Base-by-base conservation (phyloP, 1,140 invertebrate genomes). In the Papilio xuthus region DNA sequence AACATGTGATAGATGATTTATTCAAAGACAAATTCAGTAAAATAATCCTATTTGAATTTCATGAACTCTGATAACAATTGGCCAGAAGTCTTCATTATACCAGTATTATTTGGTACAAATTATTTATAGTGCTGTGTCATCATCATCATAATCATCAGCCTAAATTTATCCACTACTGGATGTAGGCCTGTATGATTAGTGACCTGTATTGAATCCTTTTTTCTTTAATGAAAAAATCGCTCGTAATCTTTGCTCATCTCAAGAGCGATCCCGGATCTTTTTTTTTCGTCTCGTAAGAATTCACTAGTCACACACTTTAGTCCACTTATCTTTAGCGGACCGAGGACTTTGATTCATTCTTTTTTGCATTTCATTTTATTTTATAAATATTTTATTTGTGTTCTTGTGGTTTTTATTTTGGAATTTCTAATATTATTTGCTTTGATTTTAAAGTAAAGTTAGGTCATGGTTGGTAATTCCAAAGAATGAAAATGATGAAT, bases 211-310 rank as follows among this genome's bases (percentile, higher is more conserved):
- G 20, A 41, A 20, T 47, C 71, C 42, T 73, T 72, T 72, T 47
- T 73, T 47, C 28, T 76, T 76, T 37, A 20, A 18, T 56, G 47
- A 37, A 60, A 41, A 41, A 47, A 76, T 76, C 18, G 37, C 28
- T 15, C 15, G 74, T 60, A 63, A 41, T 76, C 74, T 32, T 56
- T 60, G 50, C 53, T 60, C 80, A 81, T 79, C 77, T 81, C 72
- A 75, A 63, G 71, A 79, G 60, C 26, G 78, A 79, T 79, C 79
- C 81, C 78, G 79, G 81, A 80, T 80, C 73, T 80, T 72, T 80
- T 80, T 80, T 82, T 82, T 53, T 28, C 12, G 53, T 28, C 53
- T 76, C 50, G 20, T 60, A 76, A 47, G 37, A 63, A 76, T n/a
- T 76, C 9, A 41, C 74, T 76, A 60, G 74, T 76, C 74, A 76